A percentile compares a stretch with the other conserved stretches of the same genome.
phyloP scores from a whole-genome alignment of 2,888 invertebrate species.

The Empis stercorea region DNA sequence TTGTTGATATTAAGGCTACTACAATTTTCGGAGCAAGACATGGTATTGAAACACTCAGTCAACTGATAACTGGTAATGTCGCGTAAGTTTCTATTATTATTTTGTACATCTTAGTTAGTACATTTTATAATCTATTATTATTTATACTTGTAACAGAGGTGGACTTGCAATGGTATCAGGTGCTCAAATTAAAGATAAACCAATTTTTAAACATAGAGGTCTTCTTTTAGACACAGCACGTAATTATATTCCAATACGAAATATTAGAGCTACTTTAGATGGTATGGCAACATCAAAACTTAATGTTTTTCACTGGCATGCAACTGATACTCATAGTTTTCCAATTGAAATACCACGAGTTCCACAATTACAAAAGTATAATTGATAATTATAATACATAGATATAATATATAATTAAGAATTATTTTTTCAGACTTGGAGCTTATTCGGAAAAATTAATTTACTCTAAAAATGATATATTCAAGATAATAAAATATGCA shows the following conservation, averaged over 20 bases:
- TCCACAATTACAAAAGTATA: slow-evolving; percentile 59
- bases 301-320: slow-evolving; percentile 90
- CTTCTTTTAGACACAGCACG: slow-evolving; percentile 78
- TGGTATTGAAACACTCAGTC: slow-evolving; percentile 61
- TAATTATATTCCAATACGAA: slow-evolving; percentile 64
- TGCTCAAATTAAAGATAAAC: slow-evolving; percentile 60
- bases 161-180: slow-evolving; percentile 48
- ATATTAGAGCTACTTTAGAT: slow-evolving; percentile 60
- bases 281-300: slow-evolving; percentile 80
- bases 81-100: no score
- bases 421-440: no score
- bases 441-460: slow-evolving; percentile 57
- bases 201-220: slow-evolving; percentile 73
- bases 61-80: slow-evolving; percentile 42
- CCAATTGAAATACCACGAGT: slow-evolving; percentile 65
- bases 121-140: no score
- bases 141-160: slow-evolving; percentile 22
- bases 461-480: slow-evolving; percentile 52
- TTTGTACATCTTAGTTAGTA: no score
- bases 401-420: no score
- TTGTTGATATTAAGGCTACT: slow-evolving; percentile 42
- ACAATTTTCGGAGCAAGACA: slow-evolving; percentile 65
- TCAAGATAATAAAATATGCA: slow-evolving; percentile 61
- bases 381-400: no score
- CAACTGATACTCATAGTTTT: slow-evolving; percentile 84